These are phyloP conservation scores for Phasia obesa DNA, from an alignment of 2,888 invertebrate species.

Conservation along the genomic window DNA sequence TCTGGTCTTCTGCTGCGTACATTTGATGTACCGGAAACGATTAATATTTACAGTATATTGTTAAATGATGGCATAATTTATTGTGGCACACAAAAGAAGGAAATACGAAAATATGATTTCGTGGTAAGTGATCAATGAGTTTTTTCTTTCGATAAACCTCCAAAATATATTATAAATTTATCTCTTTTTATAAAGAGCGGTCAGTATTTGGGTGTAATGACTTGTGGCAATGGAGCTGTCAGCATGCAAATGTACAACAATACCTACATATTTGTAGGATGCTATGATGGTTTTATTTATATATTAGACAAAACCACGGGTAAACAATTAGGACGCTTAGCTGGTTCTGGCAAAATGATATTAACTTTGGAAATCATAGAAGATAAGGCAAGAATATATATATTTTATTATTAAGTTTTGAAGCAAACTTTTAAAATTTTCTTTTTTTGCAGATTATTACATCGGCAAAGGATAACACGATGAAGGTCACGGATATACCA, in stretches of 20 bases:
- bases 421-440: conserved; percentile 9
- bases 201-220: conserved; percentile 84
- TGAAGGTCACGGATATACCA: conserved; percentile 87
- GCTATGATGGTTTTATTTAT: conserved; percentile 91
- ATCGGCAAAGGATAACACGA: conserved; percentile 87
- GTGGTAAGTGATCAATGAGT: conserved; percentile 84
- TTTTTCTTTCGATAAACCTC: background rate
- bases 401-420: background rate
- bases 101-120: conserved; percentile 89
- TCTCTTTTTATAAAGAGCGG: conserved; percentile 84
- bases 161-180: conserved; percentile 14
- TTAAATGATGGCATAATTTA: conserved; percentile 87
- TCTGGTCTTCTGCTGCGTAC: conserved; percentile 87
- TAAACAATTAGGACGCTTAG: conserved; percentile 85
- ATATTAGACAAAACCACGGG: conserved; percentile 84
- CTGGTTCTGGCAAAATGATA: conserved; percentile 88
- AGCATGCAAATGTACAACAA: conserved; percentile 87
- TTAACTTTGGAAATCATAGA: conserved; percentile 87
- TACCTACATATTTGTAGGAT: conserved; percentile 87
- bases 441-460: conserved; percentile 85
- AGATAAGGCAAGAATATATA: conserved; percentile 84
- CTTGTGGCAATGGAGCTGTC: conserved; percentile 88
- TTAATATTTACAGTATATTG: conserved; percentile 88
- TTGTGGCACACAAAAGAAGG: conserved; percentile 89
- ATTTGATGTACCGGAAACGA: conserved; percentile 84